These are phyloP conservation scores for Podabrus alpinus DNA, from an alignment of 2,888 invertebrate genomes.

Conservation along the genomic window DNA sequence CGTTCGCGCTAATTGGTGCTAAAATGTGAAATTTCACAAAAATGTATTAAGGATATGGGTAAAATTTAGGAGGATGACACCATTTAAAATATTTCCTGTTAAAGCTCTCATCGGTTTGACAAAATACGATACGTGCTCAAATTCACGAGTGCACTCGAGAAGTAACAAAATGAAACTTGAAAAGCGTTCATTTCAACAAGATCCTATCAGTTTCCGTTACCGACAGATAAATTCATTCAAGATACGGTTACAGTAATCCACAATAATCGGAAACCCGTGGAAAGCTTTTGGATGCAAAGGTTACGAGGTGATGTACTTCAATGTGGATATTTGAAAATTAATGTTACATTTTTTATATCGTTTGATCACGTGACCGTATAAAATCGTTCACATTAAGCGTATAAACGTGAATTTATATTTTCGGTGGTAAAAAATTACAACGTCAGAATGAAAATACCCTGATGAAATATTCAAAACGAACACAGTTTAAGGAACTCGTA, in stretches of 20 bases:
- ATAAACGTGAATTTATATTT: neutral
- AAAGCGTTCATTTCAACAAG: constrained; percentile 3
- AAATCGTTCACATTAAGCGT: neutral
- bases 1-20: neutral
- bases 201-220: constrained; percentile 5
- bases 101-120: neutral
- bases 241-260: constrained; percentile 4
- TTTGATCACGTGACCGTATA: neutral
- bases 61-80: neutral
- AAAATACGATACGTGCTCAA: constrained; percentile 1
- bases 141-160: neutral
- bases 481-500: neutral
- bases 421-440: neutral
- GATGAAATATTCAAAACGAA: neutral
- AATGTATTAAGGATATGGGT: neutral
- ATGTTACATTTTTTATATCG: neutral
- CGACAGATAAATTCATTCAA: constrained; percentile 2
- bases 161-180: neutral
- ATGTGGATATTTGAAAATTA: neutral
- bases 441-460: neutral
- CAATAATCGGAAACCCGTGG: neutral
- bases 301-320: constrained; percentile 1
- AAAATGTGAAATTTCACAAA: neutral
- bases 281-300: neutral
- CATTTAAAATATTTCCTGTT: neutral